Evolutionary conservation across 2,113 vertebrate species (phyloP).

Genomic region (Regulus satrapa): DNA sequence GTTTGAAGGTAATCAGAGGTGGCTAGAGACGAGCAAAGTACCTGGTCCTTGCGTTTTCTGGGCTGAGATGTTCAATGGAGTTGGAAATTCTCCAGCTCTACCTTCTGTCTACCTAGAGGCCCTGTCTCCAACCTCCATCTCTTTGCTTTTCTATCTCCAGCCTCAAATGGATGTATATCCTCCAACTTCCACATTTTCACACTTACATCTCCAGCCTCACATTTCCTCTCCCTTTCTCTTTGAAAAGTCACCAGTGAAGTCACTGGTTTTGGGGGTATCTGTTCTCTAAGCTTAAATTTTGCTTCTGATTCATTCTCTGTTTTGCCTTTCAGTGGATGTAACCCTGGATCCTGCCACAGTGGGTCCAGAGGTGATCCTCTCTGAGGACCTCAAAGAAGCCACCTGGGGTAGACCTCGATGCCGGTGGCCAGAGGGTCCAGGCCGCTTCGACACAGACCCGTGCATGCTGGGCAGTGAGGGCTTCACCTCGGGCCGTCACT

Average conservation of each 20-base stretch:
- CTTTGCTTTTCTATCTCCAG: not conserved
- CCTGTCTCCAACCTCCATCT: not conserved
- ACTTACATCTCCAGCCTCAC: not conserved
- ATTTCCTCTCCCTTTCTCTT: not conserved
- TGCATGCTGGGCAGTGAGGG: not conserved
- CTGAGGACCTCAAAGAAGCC: not conserved
- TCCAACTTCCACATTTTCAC: not conserved
- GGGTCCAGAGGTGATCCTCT: slow-evolving; percentile 36
- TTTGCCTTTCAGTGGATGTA: not conserved
- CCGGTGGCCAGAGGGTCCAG: not conserved
- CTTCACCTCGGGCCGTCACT: slow-evolving; percentile 29
- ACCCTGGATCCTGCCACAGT: slow-evolving; percentile 27
- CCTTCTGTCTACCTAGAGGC: not conserved
- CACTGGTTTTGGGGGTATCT: accelerated
- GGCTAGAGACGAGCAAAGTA: not conserved
- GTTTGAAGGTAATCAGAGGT: slow-evolving; percentile 3
- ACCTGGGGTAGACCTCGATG: not conserved
- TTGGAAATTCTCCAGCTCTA: not conserved
- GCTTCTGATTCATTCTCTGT: not conserved
- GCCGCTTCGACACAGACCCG: not conserved
- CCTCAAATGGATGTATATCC: not conserved
- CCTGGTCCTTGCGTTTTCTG: not conserved
- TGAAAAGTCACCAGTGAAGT: not conserved
- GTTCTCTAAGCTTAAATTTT: not conserved
- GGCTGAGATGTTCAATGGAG: too few relatives aligned